phyloP scores from a whole-genome alignment of 2,797 vertebrate genomes.

The Somateria mollissima region DNA sequence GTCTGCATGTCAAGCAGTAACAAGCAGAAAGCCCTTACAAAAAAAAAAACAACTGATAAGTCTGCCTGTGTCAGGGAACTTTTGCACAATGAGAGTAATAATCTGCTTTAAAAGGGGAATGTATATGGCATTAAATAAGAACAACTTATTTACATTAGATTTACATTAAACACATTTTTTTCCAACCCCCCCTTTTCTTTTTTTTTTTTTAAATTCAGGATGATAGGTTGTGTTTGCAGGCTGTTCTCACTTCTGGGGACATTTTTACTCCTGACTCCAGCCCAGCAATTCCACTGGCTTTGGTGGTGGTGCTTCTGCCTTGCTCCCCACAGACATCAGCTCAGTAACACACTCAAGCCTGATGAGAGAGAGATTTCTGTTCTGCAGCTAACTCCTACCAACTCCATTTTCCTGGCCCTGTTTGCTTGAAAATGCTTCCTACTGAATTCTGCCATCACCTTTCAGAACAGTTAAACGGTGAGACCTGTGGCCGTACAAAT shows the following conservation, averaged over 20 bases:
- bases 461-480: not conserved
- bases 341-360: not conserved
- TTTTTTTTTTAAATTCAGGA: not conserved
- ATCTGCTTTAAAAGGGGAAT: constrained; percentile 12
- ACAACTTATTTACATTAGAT: too few species aligned
- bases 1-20: constrained; percentile 7
- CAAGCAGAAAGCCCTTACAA: constrained; percentile 53
- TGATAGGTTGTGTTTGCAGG: not conserved
- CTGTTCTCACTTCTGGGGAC: not conserved
- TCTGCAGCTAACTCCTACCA: not conserved
- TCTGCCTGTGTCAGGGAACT: constrained; percentile 5
- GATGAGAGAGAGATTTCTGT: not conserved
- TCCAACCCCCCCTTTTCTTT: too few species aligned
- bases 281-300: not conserved
- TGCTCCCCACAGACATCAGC: not conserved
- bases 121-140: constrained; percentile 20
- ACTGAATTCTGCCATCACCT: not conserved
- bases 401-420: not conserved
- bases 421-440: not conserved
- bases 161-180: not conserved
- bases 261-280: not conserved
- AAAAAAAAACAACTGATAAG: constrained; percentile 30
- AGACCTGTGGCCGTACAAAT: not conserved
- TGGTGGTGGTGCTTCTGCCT: not conserved
- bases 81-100: constrained; percentile 15